phyloP scores from a whole-genome alignment of 2,888 invertebrate genomes.

The Hesperia comma region DNA sequence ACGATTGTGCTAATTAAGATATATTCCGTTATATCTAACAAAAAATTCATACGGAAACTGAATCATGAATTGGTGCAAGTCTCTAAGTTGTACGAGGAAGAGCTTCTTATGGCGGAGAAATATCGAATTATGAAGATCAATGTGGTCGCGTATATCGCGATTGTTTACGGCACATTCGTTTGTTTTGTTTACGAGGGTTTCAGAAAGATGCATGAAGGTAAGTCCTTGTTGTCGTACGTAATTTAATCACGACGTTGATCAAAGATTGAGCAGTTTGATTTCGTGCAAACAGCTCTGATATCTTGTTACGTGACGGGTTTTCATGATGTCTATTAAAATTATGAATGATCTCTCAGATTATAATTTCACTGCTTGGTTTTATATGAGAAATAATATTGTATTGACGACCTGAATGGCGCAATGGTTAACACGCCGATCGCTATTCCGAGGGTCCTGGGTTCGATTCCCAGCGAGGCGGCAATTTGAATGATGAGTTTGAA shows the following conservation, averaged over 20 bases:
- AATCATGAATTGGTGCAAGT: constrained; percentile 62
- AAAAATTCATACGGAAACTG: constrained; percentile 57
- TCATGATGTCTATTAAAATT: background rate
- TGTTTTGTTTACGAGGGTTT: constrained; percentile 70
- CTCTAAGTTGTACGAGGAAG: constrained; percentile 62
- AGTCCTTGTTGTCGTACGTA: constrained; percentile 25
- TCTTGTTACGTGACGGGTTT: background rate
- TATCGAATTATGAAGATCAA: constrained; percentile 68
- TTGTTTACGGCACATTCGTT: constrained; percentile 59
- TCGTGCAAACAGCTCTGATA: constrained; percentile 15
- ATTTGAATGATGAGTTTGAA: too few relatives aligned
- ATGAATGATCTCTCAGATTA: background rate
- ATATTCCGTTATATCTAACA: constrained; percentile 60
- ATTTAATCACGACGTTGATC: constrained; percentile 14
- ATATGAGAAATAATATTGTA: background rate
- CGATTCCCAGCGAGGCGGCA: too few relatives aligned
- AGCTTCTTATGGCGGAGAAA: constrained; percentile 57
- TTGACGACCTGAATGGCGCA: too few relatives aligned
- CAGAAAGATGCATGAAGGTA: constrained; percentile 62
- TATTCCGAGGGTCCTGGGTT: too few relatives aligned
- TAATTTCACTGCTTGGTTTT: too few relatives aligned
- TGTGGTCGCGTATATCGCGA: constrained; percentile 56
- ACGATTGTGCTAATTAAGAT: constrained; percentile 70
- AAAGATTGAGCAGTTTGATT: background rate
- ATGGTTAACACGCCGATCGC: too few relatives aligned